phyloP scores from a whole-genome alignment of 2,888 invertebrate species.

The Plemyria rubiginata region DNA sequence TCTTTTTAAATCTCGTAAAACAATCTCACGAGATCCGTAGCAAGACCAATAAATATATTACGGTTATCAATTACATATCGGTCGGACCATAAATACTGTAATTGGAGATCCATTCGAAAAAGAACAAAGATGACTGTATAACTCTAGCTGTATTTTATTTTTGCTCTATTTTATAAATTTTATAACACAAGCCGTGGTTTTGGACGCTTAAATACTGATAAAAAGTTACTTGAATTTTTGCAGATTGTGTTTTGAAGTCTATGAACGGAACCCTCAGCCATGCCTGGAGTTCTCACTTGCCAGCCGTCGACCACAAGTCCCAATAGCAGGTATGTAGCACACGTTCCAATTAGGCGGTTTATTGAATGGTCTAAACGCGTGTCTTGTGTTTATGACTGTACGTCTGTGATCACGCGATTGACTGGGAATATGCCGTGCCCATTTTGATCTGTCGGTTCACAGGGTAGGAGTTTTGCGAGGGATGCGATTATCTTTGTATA shows the following conservation, averaged over 20 bases:
- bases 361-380: conserved; percentile 77
- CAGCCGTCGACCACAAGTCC: conserved; percentile 41
- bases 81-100: conserved; percentile 49
- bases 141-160: too few species aligned
- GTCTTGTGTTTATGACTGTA: conserved; percentile 72
- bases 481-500: too few species aligned
- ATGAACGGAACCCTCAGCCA: conserved; percentile 32
- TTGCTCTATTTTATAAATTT: too few species aligned
- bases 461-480: conserved; percentile 52
- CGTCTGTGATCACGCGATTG: conserved; percentile 72
- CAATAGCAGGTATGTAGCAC: conserved; percentile 57
- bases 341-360: conserved; percentile 76
- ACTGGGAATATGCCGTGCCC: conserved; percentile 5
- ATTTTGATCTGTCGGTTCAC: conserved; percentile 3
- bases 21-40: conserved; percentile 48
- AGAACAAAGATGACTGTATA: too few species aligned
- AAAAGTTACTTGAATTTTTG: neutral
- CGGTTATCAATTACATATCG: conserved; percentile 59
- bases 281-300: neutral
- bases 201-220: too few species aligned
- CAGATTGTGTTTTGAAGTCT: neutral
- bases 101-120: conserved; percentile 22
- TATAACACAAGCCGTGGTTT: too few species aligned
- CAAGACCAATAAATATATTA: conserved; percentile 54
- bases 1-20: conserved; percentile 47